Evolutionary conservation across 2,888 invertebrate species (phyloP), one percentile per base, ranked within the genome.

Genomic region (Ernsta delagoae): DNA sequence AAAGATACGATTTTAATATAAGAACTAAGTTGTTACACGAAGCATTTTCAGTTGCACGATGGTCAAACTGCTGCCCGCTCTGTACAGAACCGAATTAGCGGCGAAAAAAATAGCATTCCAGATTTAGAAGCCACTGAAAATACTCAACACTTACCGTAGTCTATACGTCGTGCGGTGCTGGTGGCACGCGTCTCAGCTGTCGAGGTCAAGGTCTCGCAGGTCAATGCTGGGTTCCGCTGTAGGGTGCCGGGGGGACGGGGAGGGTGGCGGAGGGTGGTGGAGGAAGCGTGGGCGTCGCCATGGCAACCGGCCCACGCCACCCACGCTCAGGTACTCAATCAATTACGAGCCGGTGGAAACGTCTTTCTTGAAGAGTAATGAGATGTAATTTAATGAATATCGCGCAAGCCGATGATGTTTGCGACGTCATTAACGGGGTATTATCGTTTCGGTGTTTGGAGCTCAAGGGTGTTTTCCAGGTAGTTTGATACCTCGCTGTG

Each of bases 151-250:
- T n/a, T 60, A 3, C 31, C n/a, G 7, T 36, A 8, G 12, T 36
- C 54, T 60, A 62, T 70, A 61, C 54, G 60, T 67, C 62, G 62
- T 64, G 69, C 65, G 69, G 59, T 64, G 65, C 71, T 61, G 71
- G 70, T 74, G 77, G 77, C 83, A 83, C 83, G 86, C 84, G 84
- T 77, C 86, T 89, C 91, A 88, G 89, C 89, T 90, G 88, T 73
- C 48, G 82, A 81, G 85, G 91, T 92, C 92, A 92, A 92, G 92
- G 92, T 87, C 77, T 83, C 73, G 88, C 86, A 89, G 91, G 90
- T 91, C 91, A 89, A 86, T 86, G 90, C 78, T 85, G 86, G 74
- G 77, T 70, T 76, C 70, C 66, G 71, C 48, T 45, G n/a, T n/a
- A 16, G 48, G 48, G 68, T 70, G 69, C 70, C 53, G 69, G 24